Evolutionary conservation across 2,888 invertebrate species (phyloP).

Genomic region (Nezara viridula): DNA sequence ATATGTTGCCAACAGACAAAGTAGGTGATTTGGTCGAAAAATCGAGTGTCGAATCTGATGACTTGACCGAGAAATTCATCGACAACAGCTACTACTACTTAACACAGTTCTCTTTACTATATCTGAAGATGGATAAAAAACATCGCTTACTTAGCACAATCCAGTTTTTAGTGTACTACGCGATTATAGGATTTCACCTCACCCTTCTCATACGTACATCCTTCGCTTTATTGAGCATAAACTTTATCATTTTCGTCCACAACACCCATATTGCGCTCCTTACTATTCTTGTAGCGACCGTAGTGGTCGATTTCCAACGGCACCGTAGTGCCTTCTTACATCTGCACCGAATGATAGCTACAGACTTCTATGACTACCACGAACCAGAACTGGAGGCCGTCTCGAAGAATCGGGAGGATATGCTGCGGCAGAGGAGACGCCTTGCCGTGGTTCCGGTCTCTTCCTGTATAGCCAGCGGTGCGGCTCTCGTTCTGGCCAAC

Average conservation of each 20-base stretch:
- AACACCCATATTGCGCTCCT: neutral
- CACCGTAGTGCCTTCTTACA: neutral
- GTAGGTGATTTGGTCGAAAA: neutral
- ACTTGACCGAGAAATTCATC: neutral
- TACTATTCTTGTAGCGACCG: neutral
- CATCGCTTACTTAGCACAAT: neutral
- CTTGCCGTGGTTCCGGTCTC: neutral
- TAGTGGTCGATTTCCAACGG: neutral
- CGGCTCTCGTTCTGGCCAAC: neutral
- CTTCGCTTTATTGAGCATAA: neutral
- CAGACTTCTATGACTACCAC: neutral
- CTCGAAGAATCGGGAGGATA: neutral
- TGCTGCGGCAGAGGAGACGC: neutral
- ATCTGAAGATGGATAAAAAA: conserved; percentile 5
- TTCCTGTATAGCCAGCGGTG: neutral
- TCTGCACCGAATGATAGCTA: neutral
- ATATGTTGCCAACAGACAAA: neutral
- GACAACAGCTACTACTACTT: neutral
- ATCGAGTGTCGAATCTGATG: neutral
- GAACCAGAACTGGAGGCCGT: neutral
- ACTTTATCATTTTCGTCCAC: neutral
- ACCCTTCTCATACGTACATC: neutral
- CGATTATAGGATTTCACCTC: neutral
- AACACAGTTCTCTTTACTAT: neutral
- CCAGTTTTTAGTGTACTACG: neutral